A percentile compares a stretch with the other conserved stretches of the same genome.
phyloP scores from a whole-genome alignment of 2,888 invertebrate species.

The Eudemis profundana region DNA sequence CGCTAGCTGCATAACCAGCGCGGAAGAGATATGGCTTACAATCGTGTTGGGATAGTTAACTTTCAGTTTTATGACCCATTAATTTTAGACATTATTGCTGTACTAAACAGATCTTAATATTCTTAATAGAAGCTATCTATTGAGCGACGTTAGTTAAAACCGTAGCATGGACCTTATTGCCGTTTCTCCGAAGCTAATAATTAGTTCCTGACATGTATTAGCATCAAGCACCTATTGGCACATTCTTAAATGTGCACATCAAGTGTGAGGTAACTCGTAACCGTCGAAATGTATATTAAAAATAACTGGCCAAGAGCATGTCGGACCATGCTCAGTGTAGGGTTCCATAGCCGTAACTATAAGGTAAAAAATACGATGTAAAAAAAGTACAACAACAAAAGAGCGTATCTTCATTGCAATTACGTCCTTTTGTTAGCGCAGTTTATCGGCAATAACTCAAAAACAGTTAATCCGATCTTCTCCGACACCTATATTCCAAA shows the following conservation, averaged over 20 bases:
- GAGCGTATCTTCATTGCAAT: no score
- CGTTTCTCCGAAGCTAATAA: conserved; percentile 4
- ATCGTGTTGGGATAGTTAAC: conserved; percentile 14
- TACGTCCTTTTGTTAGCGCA: no score
- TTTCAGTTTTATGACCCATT: conserved; percentile 10
- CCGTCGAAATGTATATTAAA: no score
- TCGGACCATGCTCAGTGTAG: no score
- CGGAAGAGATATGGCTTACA: conserved; percentile 32
- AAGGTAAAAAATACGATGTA: no score
- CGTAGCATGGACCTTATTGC: not conserved
- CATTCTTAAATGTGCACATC: not conserved
- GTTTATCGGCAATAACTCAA: no score
- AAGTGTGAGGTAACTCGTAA: not conserved
- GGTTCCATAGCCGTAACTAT: no score
- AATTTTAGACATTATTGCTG: not conserved
- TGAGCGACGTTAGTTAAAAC: not conserved
- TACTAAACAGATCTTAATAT: not conserved
- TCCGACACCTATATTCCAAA: no score
- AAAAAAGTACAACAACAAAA: no score
- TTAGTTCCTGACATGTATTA: conserved; percentile 7
- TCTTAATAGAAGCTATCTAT: not conserved
- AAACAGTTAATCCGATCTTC: no score
- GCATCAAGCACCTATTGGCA: not conserved
- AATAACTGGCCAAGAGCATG: no score
- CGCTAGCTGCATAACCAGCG: conserved; percentile 31